Conservation (phyloP, 2,888 invertebrate genomes). For the Noctua comes region DNA sequence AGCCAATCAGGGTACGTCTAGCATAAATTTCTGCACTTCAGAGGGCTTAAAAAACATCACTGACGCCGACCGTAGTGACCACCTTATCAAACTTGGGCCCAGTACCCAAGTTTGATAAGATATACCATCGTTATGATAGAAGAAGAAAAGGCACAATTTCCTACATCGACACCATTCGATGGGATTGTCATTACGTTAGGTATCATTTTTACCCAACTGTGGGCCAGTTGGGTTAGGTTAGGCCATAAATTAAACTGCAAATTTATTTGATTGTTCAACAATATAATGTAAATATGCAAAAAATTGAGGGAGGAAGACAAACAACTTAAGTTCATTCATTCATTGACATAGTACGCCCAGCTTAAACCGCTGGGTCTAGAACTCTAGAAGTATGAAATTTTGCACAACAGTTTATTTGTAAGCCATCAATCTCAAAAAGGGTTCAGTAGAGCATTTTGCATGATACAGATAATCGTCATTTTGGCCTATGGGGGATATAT, state of each 20-base stretch:
- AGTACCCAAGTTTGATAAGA: background rate
- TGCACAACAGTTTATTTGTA: background rate
- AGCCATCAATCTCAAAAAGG: background rate
- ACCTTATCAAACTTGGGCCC: background rate
- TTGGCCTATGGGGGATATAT: background rate
- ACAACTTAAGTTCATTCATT: background rate
- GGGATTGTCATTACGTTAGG: background rate
- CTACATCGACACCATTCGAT: background rate
- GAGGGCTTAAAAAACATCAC: background rate
- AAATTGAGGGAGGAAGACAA: background rate
- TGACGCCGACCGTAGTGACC: background rate
- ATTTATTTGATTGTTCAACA: background rate
- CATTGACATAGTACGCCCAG: too few relatives aligned
- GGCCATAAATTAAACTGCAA: background rate
- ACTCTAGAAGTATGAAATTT: background rate
- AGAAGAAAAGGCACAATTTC: background rate
- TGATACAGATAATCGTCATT: background rate
- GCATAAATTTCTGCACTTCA: background rate
- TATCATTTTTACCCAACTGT: background rate
- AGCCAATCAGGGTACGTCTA: slow-evolving; percentile 69
- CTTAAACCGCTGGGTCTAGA: background rate
- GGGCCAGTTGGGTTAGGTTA: too few relatives aligned
- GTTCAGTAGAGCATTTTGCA: background rate
- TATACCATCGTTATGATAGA: background rate
- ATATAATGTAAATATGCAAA: background rate